A percentile compares a stretch with the other conserved stretches of the same genome.
These are phyloP conservation scores for Subacronicta megacephala DNA, from an alignment of 2,888 invertebrate species.

Conservation along the genomic window DNA sequence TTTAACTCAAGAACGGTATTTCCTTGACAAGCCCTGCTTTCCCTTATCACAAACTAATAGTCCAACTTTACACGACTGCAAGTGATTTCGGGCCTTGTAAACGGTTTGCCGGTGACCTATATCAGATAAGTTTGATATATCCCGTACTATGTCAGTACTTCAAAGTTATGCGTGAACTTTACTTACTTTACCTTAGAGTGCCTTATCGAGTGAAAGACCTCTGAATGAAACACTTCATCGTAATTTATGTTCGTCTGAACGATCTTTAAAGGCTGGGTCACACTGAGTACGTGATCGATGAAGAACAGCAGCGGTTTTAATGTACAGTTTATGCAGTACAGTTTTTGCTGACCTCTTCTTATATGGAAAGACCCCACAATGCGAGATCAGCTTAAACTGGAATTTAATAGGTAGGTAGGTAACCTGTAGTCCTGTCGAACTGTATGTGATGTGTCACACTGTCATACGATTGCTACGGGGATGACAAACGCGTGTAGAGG, in stretches of 20 bases:
- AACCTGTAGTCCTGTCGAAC: too few species aligned
- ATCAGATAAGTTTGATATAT: constrained; percentile 84
- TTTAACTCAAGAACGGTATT: constrained; percentile 36
- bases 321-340: too few species aligned
- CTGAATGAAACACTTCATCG: constrained; percentile 79
- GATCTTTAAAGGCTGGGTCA: constrained; percentile 35
- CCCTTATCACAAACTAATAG: constrained; percentile 76
- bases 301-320: too few species aligned
- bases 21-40: constrained; percentile 52
- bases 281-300: too few species aligned
- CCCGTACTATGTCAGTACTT: constrained; percentile 68
- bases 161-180: constrained; percentile 73
- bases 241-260: constrained; percentile 77
- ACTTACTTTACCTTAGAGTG: constrained; percentile 60
- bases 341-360: too few species aligned
- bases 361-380: too few species aligned
- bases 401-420: too few species aligned
- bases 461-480: too few species aligned
- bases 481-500: too few species aligned
- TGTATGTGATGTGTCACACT: too few species aligned
- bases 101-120: constrained; percentile 75
- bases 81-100: constrained; percentile 80
- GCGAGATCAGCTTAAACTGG: too few species aligned
- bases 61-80: constrained; percentile 71
- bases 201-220: constrained; percentile 81